Evolutionary conservation across 2,797 vertebrate genomes (phyloP), one percentile per base, ranked within the genome.

Genomic region (Hephaestus fuliginosus): DNA sequence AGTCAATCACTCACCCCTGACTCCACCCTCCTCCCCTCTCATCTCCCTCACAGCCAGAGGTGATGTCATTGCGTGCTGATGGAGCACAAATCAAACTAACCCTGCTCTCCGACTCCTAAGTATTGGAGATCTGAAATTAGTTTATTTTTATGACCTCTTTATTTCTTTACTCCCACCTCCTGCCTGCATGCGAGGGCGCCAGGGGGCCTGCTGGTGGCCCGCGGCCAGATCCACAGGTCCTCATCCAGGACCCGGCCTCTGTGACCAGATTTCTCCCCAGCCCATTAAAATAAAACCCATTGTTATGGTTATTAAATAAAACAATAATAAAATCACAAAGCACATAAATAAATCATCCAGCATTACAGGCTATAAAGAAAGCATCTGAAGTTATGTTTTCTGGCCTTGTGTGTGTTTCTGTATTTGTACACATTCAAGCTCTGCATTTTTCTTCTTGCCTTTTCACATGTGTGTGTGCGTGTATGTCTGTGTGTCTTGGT

Each of bases 111-210:
- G 62, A 22, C 73, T 84, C 76, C 81, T 80, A 88, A 87, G 89
- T 80, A 87, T 88, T 69, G 69, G 64, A 90, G 86, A 90, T 74
- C 86, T 92, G 89, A 91, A 94, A 93, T 95, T 85, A 86, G 92
- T 94, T 94, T 93, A 81, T 91, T 94, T 95, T 94, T 95, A 94
- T 91, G 89, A 92, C 85, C 85, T 93, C 86, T 93, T 93, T 91
- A 91, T 91, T 91, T 93, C 90, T 90, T 81, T 88, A 80, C 86
- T 90, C 85, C 89, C 80, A 85, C 80, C 86, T 90, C 86, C 80
- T 89, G 87, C 80, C 87, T 88, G 83, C 58, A 68, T 88, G 71
- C 73, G 1, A 78, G 83, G 76, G 74, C 52, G 69, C 85, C 88
- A 84, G 67, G 86, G 74, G 78, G 77, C 64, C 67, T 43, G 49